A percentile compares a stretch with the other conserved stretches of the same genome.
These are phyloP conservation scores for Nesogale talazaci DNA, from an alignment of 2,113 vertebrate genomes.

Conservation along the genomic window DNA sequence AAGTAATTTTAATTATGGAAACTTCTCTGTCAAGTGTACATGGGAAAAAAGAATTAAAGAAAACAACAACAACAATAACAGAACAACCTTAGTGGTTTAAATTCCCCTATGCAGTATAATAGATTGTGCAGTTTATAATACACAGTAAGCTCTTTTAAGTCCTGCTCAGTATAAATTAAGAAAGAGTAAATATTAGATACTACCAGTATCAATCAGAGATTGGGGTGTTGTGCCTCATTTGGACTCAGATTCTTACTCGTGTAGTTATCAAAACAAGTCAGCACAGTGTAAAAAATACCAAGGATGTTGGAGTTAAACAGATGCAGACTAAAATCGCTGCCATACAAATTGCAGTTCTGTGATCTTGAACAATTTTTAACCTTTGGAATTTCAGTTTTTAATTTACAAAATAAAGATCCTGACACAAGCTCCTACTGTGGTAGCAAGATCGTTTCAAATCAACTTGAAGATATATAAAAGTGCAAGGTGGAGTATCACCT, in stretches of 20 bases:
- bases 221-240: neutral
- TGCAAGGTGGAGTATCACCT: no score
- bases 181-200: neutral
- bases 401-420: neutral
- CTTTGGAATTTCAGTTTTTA: neutral
- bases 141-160: neutral
- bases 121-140: neutral
- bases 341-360: neutral
- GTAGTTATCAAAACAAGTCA: neutral
- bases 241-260: neutral
- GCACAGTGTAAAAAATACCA: neutral
- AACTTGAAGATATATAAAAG: no score
- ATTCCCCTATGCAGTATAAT: neutral
- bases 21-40: neutral
- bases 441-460: no score
- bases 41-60: neutral
- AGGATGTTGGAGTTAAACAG: neutral
- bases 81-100: neutral
- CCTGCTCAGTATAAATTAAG: neutral
- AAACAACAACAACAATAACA: neutral
- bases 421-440: neutral
- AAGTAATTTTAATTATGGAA: constrained; percentile 44
- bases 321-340: neutral
- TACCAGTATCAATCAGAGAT: neutral
- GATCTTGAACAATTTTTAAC: neutral